phyloP scores from a whole-genome alignment of 2,113 vertebrate species.

The Camarhynchus parvulus region DNA sequence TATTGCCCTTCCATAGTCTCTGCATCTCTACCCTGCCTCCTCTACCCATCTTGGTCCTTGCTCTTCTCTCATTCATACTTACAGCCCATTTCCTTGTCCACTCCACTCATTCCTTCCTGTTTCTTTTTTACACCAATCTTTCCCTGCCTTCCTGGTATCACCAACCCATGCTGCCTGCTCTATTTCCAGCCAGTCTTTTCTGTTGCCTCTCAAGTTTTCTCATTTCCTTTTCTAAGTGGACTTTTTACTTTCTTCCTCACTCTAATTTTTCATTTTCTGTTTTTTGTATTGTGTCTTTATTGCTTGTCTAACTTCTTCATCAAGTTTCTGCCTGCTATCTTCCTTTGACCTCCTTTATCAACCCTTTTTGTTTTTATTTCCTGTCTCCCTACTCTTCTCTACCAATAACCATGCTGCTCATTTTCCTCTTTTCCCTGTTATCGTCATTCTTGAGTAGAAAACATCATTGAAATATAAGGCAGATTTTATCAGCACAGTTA shows the following conservation, averaged over 20 bases:
- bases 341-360: neutral
- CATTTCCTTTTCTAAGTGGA: neutral
- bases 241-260: neutral
- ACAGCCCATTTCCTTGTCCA: neutral
- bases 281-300: neutral
- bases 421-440: neutral
- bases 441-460: neutral
- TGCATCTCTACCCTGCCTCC: neutral
- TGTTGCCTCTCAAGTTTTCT: neutral
- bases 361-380: neutral
- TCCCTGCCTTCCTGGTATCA: neutral
- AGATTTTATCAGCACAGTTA: conserved; percentile 2
- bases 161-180: accelerated
- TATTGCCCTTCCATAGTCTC: neutral
- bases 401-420: neutral
- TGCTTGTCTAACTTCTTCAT: neutral
- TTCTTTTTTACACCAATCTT: neutral
- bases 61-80: neutral
- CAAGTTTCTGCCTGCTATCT: neutral
- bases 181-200: neutral
- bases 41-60: neutral
- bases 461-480: neutral
- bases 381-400: neutral
- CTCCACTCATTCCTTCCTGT: neutral
- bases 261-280: neutral